Evolutionary conservation across 2,888 invertebrate species (phyloP), one percentile per base, ranked within the genome.

Genomic region (Crossocerus cetratus): DNA sequence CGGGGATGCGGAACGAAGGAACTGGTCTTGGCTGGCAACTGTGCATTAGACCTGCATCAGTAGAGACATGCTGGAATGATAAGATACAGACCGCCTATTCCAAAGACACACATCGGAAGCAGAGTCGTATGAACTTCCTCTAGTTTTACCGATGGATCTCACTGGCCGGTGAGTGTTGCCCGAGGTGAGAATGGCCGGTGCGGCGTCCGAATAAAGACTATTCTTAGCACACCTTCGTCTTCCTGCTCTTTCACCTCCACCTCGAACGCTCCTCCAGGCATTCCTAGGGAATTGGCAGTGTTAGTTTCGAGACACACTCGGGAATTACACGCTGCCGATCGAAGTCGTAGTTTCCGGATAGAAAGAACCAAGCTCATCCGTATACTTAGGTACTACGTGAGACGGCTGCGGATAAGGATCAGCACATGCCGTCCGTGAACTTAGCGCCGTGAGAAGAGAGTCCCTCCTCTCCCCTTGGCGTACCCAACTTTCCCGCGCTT

Each of bases 361-460:
- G 77, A 83, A 81, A 77, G 69, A 85, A 69, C 70, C 71, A 77
- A 70, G 74, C 72, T 69, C 76, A 73, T 32, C 5, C 32, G 5
- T 32, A 32, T 32, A 32, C 32, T 32, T 32, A 32, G 8, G 32
- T 32, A 32, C 32, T 32, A 32, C 32, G 32, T 65, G 72, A 72
- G 72, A 69, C 66, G 72, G 76, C 79, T 76, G n/a, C 72, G 80
- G 78, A 83, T 74, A 78, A 76, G 65, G 69, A 78, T 80, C 80
- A 69, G 74, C 69, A 72, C 32, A 13, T 70, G 77, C 56, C 81
- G 85, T 74, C 86, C 87, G 77, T 87, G 87, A 87, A 87, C 87
- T 87, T 84, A 85, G 85, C 82, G 86, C 86, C 86, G 87, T 87
- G 87, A 86, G 87, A 87, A 84, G 81, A 83, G 80, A 82, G 87